Conservation (phyloP, 1,140 invertebrate species). For the Euglossa dilemma region DNA sequence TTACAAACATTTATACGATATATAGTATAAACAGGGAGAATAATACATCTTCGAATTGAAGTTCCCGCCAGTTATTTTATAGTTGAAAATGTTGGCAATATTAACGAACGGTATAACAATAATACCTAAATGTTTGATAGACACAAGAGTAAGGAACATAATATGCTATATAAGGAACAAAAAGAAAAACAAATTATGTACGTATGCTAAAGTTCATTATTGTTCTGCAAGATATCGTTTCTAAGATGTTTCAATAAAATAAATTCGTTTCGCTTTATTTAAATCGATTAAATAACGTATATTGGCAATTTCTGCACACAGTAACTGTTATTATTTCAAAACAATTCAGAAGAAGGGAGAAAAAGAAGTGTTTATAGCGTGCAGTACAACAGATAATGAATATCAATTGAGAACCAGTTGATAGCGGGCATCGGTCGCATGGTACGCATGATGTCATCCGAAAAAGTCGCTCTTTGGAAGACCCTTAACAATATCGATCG, state of each 20-base stretch:
- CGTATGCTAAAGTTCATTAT: not conserved
- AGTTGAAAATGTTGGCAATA: not conserved
- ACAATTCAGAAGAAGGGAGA: not conserved
- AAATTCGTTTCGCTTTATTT: not conserved
- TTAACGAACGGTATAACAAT: not conserved
- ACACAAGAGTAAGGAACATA: not conserved
- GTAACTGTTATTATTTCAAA: not conserved
- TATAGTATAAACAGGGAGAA: not conserved
- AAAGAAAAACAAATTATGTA: too few relatives aligned
- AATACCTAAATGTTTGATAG: not conserved
- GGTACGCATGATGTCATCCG: slow-evolving; percentile 17
- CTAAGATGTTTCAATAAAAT: not conserved
- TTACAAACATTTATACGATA: not conserved
- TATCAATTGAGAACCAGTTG: not conserved
- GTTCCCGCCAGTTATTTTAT: not conserved
- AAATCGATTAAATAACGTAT: not conserved
- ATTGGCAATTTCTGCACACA: not conserved
- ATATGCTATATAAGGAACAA: not conserved
- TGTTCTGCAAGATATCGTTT: too few relatives aligned
- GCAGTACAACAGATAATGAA: not conserved
- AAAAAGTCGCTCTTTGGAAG: slow-evolving; percentile 31
- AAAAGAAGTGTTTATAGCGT: not conserved
- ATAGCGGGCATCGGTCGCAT: not conserved
- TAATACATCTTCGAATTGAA: not conserved
- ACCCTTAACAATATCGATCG: slow-evolving; percentile 79